These are phyloP conservation scores for Enteromius trimaculatus DNA, from an alignment of 2,797 vertebrate species.

Conservation along the genomic window DNA sequence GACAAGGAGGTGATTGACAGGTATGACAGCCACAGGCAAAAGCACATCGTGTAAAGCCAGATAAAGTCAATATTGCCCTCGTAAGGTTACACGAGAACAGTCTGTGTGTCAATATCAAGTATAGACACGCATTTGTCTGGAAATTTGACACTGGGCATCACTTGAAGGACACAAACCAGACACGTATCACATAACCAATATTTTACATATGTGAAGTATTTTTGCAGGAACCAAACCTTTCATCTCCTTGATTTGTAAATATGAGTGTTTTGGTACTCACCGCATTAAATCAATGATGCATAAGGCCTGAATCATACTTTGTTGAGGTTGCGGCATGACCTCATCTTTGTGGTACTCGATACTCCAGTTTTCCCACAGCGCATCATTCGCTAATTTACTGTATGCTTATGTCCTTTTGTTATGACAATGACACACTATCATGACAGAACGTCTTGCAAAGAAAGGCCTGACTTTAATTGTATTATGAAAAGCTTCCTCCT, in stretches of 20 bases:
- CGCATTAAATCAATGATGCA: constrained; percentile 33
- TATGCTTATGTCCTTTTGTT: constrained; percentile 45
- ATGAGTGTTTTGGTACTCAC: constrained; percentile 5
- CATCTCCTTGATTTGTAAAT: background rate
- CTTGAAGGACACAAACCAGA: constrained; percentile 29
- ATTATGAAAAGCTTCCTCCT: constrained; percentile 20
- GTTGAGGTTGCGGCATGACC: constrained; percentile 51
- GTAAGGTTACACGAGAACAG: constrained; percentile 47
- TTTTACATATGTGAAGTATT: constrained; percentile 29
- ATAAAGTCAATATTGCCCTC: constrained; percentile 34
- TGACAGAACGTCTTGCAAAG: constrained; percentile 7
- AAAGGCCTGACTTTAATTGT: constrained; percentile 19
- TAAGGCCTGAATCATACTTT: constrained; percentile 20
- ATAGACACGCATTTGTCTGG: constrained; percentile 33
- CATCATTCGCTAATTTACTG: constrained; percentile 34
- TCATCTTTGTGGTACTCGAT: constrained; percentile 51
- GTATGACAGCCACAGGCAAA: constrained; percentile 40
- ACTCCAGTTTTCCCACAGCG: constrained; percentile 36
- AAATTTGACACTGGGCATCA: constrained; percentile 36
- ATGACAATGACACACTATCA: constrained; percentile 32
- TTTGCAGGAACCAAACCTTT: background rate
- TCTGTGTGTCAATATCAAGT: constrained; percentile 24
- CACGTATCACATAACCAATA: constrained; percentile 5
- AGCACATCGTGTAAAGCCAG: constrained; percentile 7
- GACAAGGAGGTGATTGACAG: constrained; percentile 48